Base-by-base conservation (phyloP, 2,113 vertebrate species). In the Struthio camelus region DNA sequence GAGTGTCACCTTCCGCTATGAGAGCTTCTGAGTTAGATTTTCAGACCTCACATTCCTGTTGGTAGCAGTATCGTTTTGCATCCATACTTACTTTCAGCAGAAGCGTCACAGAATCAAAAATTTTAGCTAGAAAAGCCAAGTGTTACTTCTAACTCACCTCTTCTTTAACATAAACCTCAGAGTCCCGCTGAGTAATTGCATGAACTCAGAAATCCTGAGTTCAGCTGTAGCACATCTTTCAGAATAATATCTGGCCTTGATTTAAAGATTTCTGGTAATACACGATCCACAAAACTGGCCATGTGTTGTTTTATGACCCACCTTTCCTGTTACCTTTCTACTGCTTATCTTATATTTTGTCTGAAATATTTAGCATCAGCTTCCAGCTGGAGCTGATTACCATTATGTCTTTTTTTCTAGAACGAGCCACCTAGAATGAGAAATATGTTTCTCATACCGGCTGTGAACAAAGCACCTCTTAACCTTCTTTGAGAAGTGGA, bases 241-340 rank as follows among this genome's bases (percentile, higher is more conserved):
- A 77, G 53, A 85, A 50, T 79, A 90, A 56, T 75, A 81, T 61
- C 44, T 81, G 56, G 13, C 62, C 24, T 14, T 36, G 28, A 87
- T 92, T 88, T 94, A 61, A 88, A 81, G 32, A 65, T 65, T 80
- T 89, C 48, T 85, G 53, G 5, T 58, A 44, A 72, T 58, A 51
- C 4, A 66, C 16, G 71, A 69, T 34, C 56, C 65, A 44, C 42
- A 80, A 58, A 79, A 34, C 20, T 12, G 19, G 75, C 84, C n/a
- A 36, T 28, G 9, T 36, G 20, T 81, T 94, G n/a, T 80, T 94
- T 32, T 36, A n/a, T 92, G 66, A 70, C 54, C 79, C 87, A 66
- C 15, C 56, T 92, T 96, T 93, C 88, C 69, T 93, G 62, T 93
- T 88, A 77, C 58, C 53, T 66, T 67, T 80, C 64, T 88, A 6